Conservation (phyloP, 2,888 invertebrate genomes). For the Lithophane socia region DNA sequence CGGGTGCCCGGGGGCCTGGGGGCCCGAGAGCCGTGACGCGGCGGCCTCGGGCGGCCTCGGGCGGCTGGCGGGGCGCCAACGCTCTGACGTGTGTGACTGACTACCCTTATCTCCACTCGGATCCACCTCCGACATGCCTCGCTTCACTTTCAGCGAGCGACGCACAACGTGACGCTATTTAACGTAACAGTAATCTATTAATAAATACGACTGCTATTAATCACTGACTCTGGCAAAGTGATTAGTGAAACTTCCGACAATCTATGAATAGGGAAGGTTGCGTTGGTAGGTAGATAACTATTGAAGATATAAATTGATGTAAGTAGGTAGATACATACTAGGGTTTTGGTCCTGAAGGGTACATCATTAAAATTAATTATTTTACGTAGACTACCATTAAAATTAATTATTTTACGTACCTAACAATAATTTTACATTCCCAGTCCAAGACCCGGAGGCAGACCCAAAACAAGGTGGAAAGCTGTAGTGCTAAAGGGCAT, state of each 20-base stretch:
- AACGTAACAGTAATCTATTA: slow-evolving; percentile 50
- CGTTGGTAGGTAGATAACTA: not conserved
- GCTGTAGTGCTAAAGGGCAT: too few species aligned
- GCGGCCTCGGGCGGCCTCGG: slow-evolving; percentile 69
- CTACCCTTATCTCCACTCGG: slow-evolving; percentile 77
- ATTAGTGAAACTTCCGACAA: slow-evolving; percentile 38
- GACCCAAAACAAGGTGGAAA: too few species aligned
- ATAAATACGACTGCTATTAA: slow-evolving; percentile 45
- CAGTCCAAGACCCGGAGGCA: too few species aligned
- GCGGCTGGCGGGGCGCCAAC: slow-evolving; percentile 80
- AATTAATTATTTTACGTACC: not conserved
- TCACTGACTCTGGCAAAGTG: slow-evolving; percentile 34
- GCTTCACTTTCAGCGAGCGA: slow-evolving; percentile 70
- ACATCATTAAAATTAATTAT: not conserved
- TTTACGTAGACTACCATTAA: too few species aligned
- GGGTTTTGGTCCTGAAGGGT: not conserved
- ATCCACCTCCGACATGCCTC: slow-evolving; percentile 74
- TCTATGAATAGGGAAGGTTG: slow-evolving; percentile 21
- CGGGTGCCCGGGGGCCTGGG: slow-evolving; percentile 21
- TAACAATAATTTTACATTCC: too few species aligned
- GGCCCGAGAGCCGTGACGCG: slow-evolving; percentile 58
- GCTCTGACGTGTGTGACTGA: slow-evolving; percentile 74
- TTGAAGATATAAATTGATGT: not conserved
- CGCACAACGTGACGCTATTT: slow-evolving; percentile 51
- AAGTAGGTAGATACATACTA: not conserved